Conservation (phyloP, 1,140 invertebrate species). For the Stratiolaelaps scimitus region DNA sequence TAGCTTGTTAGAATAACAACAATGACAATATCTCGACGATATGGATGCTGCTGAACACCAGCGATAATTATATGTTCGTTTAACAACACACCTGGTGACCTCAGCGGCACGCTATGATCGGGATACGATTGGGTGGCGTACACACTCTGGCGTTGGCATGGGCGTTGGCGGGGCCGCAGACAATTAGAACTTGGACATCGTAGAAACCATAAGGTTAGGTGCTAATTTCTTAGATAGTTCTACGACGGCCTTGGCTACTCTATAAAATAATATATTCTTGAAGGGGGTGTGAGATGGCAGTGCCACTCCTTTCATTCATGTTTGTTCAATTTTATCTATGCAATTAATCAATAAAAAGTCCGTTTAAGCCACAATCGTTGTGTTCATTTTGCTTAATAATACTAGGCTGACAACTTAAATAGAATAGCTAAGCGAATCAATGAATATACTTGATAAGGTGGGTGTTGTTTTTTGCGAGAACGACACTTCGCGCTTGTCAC, state of each 20-base stretch:
- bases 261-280: not conserved
- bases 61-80: too few species aligned
- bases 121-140: not conserved
- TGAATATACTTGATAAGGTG: too few species aligned
- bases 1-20: too few species aligned
- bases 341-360: conserved; percentile 28
- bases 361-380: conserved; percentile 5
- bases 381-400: conserved; percentile 3
- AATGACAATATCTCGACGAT: too few species aligned
- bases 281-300: not conserved
- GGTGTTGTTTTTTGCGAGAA: too few species aligned
- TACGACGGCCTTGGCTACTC: conserved; percentile 26
- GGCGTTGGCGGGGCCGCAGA: too few species aligned
- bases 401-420: too few species aligned
- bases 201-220: conserved; percentile 17
- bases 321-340: conserved; percentile 29
- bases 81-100: not conserved
- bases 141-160: conserved; percentile 1
- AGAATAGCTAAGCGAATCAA: too few species aligned
- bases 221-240: conserved; percentile 24
- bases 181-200: not conserved
- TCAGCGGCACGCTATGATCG: not conserved
- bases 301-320: conserved; percentile 11
- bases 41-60: too few species aligned
- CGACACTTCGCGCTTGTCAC: too few species aligned